Evolutionary conservation across 92 coral and sea anemone species (phyloP).

Genomic region (Epizoanthus ramosus): DNA sequence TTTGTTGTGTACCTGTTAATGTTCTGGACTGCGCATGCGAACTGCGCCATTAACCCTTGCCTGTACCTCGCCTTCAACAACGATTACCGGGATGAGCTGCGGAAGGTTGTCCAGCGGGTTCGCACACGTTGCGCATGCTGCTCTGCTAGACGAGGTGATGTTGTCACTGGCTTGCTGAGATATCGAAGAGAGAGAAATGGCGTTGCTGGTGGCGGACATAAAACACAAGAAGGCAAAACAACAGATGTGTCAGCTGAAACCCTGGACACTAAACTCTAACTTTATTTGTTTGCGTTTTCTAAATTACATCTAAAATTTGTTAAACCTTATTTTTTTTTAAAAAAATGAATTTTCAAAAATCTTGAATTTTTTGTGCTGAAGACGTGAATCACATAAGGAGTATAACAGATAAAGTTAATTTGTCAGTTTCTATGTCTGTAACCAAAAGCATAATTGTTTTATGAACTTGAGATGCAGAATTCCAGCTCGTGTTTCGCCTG

Average conservation of each 20-base stretch:
- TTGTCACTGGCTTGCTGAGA: not conserved
- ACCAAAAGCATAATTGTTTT: no score
- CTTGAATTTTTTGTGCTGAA: no score
- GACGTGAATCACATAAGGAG: no score
- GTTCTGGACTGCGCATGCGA: conserved; percentile 36
- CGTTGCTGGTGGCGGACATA: not conserved
- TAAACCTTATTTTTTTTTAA: no score
- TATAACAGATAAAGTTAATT: no score
- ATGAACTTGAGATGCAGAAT: no score
- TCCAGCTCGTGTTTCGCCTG: no score
- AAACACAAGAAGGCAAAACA: not conserved
- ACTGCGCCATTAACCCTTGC: conserved; percentile 37
- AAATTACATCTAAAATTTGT: no score
- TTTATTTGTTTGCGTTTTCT: no score
- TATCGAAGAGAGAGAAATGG: not conserved
- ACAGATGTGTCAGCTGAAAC: not conserved
- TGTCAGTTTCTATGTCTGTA: no score
- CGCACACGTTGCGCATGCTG: not conserved
- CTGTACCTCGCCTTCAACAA: conserved; percentile 20
- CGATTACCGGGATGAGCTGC: conserved; percentile 6
- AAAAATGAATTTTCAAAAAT: no score
- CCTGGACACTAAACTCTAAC: conserved; percentile 17
- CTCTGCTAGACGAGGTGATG: no score
- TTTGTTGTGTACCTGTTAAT: conserved; percentile 19
- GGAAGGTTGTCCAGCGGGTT: not conserved